Percentiles rank a stretch among this genome's conserved stretches.
phyloP scores from a whole-genome alignment of 2,797 vertebrate species.

The Epinephelus coioides region DNA sequence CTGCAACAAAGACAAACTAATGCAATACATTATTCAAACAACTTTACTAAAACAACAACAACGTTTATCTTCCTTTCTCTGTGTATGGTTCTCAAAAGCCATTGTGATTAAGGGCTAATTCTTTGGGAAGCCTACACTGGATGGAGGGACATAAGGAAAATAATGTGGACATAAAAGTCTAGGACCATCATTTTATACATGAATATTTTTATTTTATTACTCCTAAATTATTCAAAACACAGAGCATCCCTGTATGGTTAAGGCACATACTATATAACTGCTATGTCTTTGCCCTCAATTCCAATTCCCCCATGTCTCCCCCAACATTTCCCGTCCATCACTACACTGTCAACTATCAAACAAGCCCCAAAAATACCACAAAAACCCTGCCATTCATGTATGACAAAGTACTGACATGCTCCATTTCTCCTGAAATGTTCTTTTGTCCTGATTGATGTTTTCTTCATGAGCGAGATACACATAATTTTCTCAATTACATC shows the following conservation, averaged over 20 bases:
- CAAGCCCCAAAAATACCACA: background rate
- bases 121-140: background rate
- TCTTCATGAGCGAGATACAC: background rate
- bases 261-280: background rate
- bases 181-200: background rate
- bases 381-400: background rate
- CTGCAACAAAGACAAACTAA: background rate
- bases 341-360: background rate
- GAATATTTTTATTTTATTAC: background rate
- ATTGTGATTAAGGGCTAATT: background rate
- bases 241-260: background rate
- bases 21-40: background rate
- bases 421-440: slow-evolving; percentile 2
- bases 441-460: slow-evolving; percentile 8
- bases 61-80: background rate
- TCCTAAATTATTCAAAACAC: background rate
- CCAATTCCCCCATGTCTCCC: too few relatives aligned
- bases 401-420: background rate
- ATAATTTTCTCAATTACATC: background rate
- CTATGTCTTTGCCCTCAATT: background rate
- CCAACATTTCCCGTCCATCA: background rate
- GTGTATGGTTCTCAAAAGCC: background rate
- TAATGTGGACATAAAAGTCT: background rate
- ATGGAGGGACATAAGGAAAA: background rate
- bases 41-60: slow-evolving; percentile 5